phyloP scores from a whole-genome alignment of 1,140 invertebrate species.

The Leptinotarsa lineolata region DNA sequence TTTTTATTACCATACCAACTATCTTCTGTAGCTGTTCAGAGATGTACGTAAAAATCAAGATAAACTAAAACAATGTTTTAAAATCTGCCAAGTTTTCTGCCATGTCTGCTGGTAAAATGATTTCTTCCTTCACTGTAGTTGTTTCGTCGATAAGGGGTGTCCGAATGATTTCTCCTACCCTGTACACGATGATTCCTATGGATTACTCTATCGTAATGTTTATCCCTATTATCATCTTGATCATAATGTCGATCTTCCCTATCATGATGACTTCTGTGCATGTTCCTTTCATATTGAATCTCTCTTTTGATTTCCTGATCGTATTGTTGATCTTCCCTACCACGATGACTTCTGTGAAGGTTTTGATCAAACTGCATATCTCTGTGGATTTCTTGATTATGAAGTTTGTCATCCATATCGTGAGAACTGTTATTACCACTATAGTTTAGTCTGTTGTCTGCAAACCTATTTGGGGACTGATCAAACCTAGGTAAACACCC shows the following conservation, averaged over 20 bases:
- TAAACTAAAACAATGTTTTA: too few species aligned
- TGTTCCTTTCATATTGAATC: too few species aligned
- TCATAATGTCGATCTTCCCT: not conserved
- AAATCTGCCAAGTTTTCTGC: not conserved
- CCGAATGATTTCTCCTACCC: not conserved
- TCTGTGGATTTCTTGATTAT: not conserved
- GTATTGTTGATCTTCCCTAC: not conserved
- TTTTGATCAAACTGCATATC: not conserved
- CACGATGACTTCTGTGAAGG: not conserved
- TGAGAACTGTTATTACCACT: not conserved
- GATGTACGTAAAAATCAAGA: too few species aligned
- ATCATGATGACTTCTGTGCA: not conserved
- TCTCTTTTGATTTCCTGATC: not conserved
- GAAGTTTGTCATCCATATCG: constrained; percentile 9
- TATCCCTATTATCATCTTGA: not conserved
- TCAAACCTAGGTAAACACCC: not conserved
- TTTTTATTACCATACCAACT: too few species aligned
- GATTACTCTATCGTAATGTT: not conserved
- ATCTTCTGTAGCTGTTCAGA: too few species aligned
- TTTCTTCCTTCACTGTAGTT: constrained; percentile 16
- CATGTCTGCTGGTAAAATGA: constrained; percentile 1
- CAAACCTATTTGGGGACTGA: not conserved
- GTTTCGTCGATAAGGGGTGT: constrained; percentile 7
- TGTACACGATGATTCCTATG: not conserved
- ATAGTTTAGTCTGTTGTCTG: not conserved